These are phyloP conservation scores for Caenorhabditis sp. DNA, from an alignment of 2,888 invertebrate genomes.

Conservation along the genomic window DNA sequence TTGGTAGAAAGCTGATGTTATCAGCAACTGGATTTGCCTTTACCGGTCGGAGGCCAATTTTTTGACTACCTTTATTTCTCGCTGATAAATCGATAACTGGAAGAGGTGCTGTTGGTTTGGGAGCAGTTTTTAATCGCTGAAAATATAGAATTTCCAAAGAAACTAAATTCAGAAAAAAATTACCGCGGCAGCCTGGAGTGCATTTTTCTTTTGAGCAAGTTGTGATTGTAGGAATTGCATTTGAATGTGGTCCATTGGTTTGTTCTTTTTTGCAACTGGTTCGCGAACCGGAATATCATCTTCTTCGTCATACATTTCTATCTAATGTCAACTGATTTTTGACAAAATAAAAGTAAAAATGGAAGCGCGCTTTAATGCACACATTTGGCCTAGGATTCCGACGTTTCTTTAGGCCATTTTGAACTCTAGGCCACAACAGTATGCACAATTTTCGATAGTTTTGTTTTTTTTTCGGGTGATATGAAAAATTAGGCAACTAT, in stretches of 20 bases:
- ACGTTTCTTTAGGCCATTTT: background rate
- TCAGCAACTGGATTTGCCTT: constrained; percentile 35
- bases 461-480: background rate
- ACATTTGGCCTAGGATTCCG: background rate
- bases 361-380: background rate
- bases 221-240: constrained; percentile 66
- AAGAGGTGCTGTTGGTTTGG: constrained; percentile 26
- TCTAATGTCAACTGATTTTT: background rate
- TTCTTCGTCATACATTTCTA: constrained; percentile 38
- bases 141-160: constrained; percentile 2
- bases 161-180: background rate
- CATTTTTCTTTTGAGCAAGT: constrained; percentile 59
- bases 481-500: background rate
- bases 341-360: background rate
- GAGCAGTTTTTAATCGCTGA: constrained; percentile 27
- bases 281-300: constrained; percentile 35
- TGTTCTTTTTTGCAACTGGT: constrained; percentile 27
- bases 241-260: constrained; percentile 46
- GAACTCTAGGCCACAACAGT: background rate
- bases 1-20: constrained; percentile 57
- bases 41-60: constrained; percentile 21
- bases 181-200: constrained; percentile 35
- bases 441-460: no score
- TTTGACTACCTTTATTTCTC: constrained; percentile 10
- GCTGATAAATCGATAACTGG: constrained; percentile 52